Conservation (phyloP, 92 coral and sea anemone genomes). For the Zoanthus gigantus region DNA sequence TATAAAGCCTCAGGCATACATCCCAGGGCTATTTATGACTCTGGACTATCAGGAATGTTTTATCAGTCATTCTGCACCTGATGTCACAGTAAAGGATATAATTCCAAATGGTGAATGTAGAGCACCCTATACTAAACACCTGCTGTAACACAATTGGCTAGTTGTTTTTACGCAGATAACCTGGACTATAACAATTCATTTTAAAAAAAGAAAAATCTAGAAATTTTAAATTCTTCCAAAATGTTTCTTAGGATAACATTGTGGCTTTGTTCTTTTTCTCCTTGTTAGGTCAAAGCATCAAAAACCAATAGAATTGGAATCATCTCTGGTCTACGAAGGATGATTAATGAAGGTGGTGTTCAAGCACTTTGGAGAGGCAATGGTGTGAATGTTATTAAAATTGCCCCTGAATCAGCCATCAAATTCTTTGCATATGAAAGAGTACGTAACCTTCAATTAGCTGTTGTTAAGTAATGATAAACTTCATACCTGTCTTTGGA, state of each 20-base stretch:
- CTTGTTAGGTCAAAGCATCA: slow-evolving; percentile 89
- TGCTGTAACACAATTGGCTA: no score
- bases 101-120: no score
- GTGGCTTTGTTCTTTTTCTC: background rate
- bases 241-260: background rate
- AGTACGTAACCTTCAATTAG: slow-evolving; percentile 50
- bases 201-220: no score
- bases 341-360: slow-evolving; percentile 92
- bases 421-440: slow-evolving; percentile 98
- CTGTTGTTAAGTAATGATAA: background rate
- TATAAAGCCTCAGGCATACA: no score
- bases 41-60: no score
- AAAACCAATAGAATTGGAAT: slow-evolving; percentile 82
- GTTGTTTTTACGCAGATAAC: no score
- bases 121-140: no score
- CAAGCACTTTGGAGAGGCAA: slow-evolving; percentile 98
- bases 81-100: no score
- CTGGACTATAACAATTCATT: no score
- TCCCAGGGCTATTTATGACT: no score
- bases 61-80: no score
- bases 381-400: slow-evolving; percentile 97
- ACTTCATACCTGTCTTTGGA: no score
- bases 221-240: background rate
- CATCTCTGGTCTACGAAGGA: slow-evolving; percentile 78
- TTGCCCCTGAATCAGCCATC: slow-evolving; percentile 98